Percentiles rank a stretch among this genome's conserved stretches.
Evolutionary conservation across 1,140 invertebrate genomes (phyloP).

Genomic region (Elysia chlorotica): DNA sequence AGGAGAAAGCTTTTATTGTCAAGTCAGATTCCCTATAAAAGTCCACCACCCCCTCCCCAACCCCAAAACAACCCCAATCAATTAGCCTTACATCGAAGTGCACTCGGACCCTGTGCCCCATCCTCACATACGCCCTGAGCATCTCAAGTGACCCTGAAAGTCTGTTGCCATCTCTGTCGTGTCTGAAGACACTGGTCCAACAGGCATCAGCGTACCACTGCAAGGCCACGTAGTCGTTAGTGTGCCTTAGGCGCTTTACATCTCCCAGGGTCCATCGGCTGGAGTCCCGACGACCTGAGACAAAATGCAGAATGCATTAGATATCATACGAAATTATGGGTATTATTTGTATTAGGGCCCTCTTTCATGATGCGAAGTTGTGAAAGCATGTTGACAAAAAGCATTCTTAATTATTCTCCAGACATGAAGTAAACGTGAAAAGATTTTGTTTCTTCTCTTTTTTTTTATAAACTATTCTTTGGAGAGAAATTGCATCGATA

Average conservation of each 20-base stretch:
- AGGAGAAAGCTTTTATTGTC: background rate
- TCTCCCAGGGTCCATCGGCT: slow-evolving; percentile 20
- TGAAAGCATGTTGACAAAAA: too few species aligned
- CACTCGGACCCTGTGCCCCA: slow-evolving; percentile 21
- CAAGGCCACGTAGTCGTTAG: slow-evolving; percentile 28
- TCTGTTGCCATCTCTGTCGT: slow-evolving; percentile 11
- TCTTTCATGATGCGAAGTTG: too few species aligned
- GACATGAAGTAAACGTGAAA: too few species aligned
- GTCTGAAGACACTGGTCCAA: slow-evolving; percentile 22
- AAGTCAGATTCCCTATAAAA: background rate
- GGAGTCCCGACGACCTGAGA: slow-evolving; percentile 21
- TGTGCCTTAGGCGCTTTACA: slow-evolving; percentile 19
- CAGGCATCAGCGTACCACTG: slow-evolving; percentile 28
- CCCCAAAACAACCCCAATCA: too few species aligned
- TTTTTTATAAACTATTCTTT: too few species aligned
- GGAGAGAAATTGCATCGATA: too few species aligned
- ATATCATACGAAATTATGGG: too few species aligned
- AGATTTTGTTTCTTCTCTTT: too few species aligned
- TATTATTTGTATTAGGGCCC: too few species aligned
- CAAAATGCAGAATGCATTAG: too few species aligned
- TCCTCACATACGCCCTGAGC: slow-evolving; percentile 18
- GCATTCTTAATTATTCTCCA: too few species aligned
- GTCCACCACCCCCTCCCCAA: background rate
- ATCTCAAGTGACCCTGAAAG: slow-evolving; percentile 13
- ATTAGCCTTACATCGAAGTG: slow-evolving; percentile 14